A percentile compares a stretch with the other conserved stretches of the same genome.
These are phyloP conservation scores for Drosophila rubida DNA, from an alignment of 2,888 invertebrate species.

Conservation along the genomic window DNA sequence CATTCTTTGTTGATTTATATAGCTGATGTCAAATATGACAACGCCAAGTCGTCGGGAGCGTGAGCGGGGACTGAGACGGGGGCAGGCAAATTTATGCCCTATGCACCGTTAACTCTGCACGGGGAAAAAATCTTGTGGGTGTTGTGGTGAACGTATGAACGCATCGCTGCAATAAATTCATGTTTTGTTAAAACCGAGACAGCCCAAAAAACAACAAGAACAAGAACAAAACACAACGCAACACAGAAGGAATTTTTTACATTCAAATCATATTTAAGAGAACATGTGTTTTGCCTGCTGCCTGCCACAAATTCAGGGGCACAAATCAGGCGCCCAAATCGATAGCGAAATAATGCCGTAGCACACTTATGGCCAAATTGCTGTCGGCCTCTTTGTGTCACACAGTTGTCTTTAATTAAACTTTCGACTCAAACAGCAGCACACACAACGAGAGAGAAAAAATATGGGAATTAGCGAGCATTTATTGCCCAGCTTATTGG, in stretches of 20 bases:
- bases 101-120: conserved; percentile 72
- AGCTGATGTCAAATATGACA: conserved; percentile 81
- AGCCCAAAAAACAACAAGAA: not conserved
- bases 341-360: conserved; percentile 1
- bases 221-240: too few species aligned
- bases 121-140: conserved; percentile 56
- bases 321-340: not conserved
- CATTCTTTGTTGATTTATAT: conserved; percentile 78
- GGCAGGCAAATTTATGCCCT: conserved; percentile 69
- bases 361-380: not conserved
- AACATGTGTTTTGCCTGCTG: conserved; percentile 20
- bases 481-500: conserved; percentile 16
- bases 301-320: not conserved
- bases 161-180: conserved; percentile 66
- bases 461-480: not conserved
- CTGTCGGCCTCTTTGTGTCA: not conserved
- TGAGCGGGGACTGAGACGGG: not conserved
- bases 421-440: not conserved
- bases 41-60: conserved; percentile 40
- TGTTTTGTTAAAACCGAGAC: conserved; percentile 63
- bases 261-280: conserved; percentile 21
- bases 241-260: conserved; percentile 32
- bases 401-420: conserved; percentile 12
- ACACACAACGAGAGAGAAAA: too few species aligned
- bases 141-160: conserved; percentile 41